Evolutionary conservation across 2,113 vertebrate genomes (phyloP).

Genomic region (Tiliqua scincoides): DNA sequence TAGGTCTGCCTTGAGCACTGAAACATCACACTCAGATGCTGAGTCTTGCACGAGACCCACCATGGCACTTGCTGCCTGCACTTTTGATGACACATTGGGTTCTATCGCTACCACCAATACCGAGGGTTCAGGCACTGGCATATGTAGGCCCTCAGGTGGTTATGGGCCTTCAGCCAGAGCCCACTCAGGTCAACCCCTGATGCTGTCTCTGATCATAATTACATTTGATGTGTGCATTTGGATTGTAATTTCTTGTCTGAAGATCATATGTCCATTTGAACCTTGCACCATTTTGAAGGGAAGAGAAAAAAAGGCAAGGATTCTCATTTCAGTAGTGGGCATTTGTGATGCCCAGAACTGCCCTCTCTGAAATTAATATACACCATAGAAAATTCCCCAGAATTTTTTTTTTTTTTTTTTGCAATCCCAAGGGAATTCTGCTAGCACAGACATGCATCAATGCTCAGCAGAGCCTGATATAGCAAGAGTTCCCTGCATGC

Average conservation of each 20-base stretch:
- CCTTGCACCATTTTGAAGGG: background rate
- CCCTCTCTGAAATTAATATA: background rate
- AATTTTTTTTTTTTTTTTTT: background rate
- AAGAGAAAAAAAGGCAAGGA: no score
- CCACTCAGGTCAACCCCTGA: no score
- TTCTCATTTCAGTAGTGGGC: background rate
- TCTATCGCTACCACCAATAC: no score
- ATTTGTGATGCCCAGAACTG: no score
- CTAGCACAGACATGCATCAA: background rate
- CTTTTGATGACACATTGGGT: no score
- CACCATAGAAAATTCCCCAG: no score
- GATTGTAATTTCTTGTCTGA: background rate
- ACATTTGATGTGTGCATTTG: background rate
- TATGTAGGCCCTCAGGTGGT: no score
- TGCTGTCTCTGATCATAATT: no score
- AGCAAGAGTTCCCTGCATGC: background rate
- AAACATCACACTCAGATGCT: background rate
- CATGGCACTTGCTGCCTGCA: no score
- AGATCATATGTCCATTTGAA: background rate
- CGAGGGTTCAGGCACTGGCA: no score
- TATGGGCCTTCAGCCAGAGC: no score
- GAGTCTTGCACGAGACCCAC: no score
- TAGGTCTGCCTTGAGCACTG: background rate
- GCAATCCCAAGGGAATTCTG: background rate
- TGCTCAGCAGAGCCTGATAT: background rate